Percentiles rank a stretch among this genome's conserved stretches.
Evolutionary conservation across 2,113 vertebrate species (phyloP).

Genomic region (Anguilla japonica): DNA sequence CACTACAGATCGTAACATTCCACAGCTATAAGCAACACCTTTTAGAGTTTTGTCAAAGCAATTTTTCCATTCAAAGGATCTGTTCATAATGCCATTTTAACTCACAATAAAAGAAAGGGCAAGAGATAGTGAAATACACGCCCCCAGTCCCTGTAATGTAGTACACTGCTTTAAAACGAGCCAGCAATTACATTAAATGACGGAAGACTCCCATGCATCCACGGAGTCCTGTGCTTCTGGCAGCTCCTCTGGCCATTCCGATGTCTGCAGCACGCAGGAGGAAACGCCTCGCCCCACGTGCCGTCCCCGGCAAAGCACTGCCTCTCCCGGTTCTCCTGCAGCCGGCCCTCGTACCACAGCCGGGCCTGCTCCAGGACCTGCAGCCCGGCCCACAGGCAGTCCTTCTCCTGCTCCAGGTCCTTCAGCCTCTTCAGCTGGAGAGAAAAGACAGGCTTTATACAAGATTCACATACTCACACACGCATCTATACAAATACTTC

Average conservation of each 20-base stretch:
- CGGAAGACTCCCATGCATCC: not conserved
- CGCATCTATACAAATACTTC: too few species aligned
- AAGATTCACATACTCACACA: too few species aligned
- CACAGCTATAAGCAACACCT: too few species aligned
- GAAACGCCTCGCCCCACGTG: not conserved
- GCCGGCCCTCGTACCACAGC: conserved; percentile 62
- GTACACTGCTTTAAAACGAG: not conserved
- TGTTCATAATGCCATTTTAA: too few species aligned
- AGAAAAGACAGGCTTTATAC: not conserved
- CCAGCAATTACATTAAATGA: not conserved
- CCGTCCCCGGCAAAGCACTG: conserved; percentile 12
- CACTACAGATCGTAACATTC: too few species aligned
- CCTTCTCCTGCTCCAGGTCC: conserved; percentile 70
- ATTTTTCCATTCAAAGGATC: not conserved
- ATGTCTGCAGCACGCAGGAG: not conserved
- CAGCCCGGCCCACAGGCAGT: conserved; percentile 64
- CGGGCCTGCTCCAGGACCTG: conserved; percentile 64
- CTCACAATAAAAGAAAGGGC: too few species aligned
- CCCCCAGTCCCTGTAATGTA: too few species aligned
- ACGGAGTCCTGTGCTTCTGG: not conserved
- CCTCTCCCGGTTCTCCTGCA: conserved; percentile 49
- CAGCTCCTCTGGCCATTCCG: not conserved
- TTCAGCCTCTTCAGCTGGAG: conserved; percentile 63
- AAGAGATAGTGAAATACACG: too few species aligned
- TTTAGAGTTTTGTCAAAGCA: too few species aligned